A percentile compares a stretch with the other conserved stretches of the same genome.
Evolutionary conservation across 2,888 invertebrate genomes (phyloP).

Genomic region (Palloptera scutellata): DNA sequence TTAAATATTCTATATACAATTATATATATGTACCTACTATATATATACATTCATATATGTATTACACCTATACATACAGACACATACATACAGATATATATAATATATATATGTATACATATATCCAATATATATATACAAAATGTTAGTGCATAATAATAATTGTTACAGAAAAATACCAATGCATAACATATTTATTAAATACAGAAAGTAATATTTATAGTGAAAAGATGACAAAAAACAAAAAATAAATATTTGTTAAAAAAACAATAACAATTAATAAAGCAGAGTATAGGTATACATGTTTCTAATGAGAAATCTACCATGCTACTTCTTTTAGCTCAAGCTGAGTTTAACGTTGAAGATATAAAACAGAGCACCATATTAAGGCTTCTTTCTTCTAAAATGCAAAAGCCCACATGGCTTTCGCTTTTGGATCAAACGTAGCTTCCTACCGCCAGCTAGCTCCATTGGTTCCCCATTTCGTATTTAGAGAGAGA

Average conservation of each 20-base stretch:
- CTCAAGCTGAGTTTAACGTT: no score
- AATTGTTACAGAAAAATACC: background rate
- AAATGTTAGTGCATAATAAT: background rate
- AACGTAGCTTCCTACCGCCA: no score
- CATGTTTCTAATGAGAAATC: slow-evolving; percentile 41
- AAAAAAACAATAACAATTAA: background rate
- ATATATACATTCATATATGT: background rate
- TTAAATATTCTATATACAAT: slow-evolving; percentile 14
- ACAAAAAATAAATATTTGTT: no score
- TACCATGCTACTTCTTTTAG: slow-evolving; percentile 19
- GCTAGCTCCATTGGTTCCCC: no score
- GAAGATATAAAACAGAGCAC: no score
- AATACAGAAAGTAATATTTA: no score
- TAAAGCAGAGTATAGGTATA: slow-evolving; percentile 41
- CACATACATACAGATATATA: slow-evolving; percentile 20
- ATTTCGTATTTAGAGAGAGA: no score
- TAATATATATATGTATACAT: background rate
- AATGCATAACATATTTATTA: no score
- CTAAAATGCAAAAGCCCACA: no score
- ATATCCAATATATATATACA: background rate
- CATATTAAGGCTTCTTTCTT: no score
- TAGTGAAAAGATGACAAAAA: no score
- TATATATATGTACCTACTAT: slow-evolving; percentile 9
- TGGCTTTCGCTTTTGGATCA: no score
- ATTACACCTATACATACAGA: slow-evolving; percentile 33